Percentiles rank a stretch among this genome's conserved stretches.
phyloP scores from a whole-genome alignment of 2,113 vertebrate species.

The Lophius piscatorius region DNA sequence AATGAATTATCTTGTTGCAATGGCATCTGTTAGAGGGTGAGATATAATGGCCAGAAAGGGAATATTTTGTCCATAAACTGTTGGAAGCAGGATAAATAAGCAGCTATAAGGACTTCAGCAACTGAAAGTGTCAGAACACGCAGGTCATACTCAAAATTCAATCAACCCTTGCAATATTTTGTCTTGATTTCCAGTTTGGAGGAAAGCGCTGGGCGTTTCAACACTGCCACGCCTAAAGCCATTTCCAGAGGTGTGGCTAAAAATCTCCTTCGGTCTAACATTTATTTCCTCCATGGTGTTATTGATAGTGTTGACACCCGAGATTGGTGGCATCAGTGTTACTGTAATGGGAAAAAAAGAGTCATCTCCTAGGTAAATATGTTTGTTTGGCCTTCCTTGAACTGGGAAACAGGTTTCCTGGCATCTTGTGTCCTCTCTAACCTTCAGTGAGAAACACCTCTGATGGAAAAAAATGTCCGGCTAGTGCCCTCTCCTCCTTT shows the following conservation, averaged over 20 bases:
- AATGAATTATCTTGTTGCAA: no score
- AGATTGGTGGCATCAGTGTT: neutral
- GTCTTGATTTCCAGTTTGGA: no score
- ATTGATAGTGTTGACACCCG: neutral
- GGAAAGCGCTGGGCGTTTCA: no score
- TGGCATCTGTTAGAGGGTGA: no score
- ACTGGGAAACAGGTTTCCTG: conserved; percentile 58
- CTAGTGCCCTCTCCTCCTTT: conserved; percentile 18
- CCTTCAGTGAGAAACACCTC: conserved; percentile 65
- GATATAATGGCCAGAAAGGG: no score
- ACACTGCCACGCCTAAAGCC: no score
- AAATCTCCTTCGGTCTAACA: neutral
- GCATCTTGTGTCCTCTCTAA: conserved; percentile 73
- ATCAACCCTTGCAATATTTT: no score
- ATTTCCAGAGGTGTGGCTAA: neutral
- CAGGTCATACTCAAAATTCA: no score
- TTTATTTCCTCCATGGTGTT: conserved; percentile 11
- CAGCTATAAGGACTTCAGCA: no score
- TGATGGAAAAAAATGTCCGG: conserved; percentile 60
- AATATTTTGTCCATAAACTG: no score
- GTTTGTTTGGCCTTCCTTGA: conserved; percentile 51
- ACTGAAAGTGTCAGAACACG: no score
- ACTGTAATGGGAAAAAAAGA: conserved; percentile 37
- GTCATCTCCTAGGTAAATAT: conserved; percentile 55
- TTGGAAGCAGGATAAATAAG: no score